Evolutionary conservation across 2,113 vertebrate genomes (phyloP).

Genomic region (Menura novaehollandiae): DNA sequence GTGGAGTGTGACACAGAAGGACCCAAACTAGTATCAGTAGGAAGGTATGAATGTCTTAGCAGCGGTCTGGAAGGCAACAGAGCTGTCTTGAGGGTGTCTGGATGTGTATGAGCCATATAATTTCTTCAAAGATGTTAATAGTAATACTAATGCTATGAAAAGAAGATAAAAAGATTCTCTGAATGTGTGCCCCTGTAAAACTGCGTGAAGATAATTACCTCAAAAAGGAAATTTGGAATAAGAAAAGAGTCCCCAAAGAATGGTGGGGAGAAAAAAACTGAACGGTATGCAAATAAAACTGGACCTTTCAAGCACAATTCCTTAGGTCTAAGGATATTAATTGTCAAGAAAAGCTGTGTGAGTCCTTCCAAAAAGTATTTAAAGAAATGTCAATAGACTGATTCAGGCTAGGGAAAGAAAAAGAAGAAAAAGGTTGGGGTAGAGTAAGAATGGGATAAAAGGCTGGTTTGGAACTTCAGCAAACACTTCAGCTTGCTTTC

Average conservation of each 20-base stretch:
- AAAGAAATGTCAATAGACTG: not conserved
- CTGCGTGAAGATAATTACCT: not conserved
- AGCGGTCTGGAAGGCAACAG: not conserved
- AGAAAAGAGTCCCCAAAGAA: not conserved
- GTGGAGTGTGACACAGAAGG: not conserved
- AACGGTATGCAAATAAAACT: not conserved
- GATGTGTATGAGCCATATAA: not conserved
- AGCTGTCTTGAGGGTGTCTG: not conserved
- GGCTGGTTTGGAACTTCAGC: not conserved
- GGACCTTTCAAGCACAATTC: not conserved
- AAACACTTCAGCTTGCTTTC: not conserved
- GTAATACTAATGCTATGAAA: not conserved
- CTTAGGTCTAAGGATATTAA: not conserved
- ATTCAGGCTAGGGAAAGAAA: not conserved
- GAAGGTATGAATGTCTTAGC: not conserved
- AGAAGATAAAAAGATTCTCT: not conserved
- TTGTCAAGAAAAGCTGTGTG: not conserved
- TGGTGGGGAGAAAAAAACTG: not conserved
- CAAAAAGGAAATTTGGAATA: not conserved
- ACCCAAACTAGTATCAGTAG: not conserved
- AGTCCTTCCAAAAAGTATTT: not conserved
- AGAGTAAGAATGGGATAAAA: not conserved
- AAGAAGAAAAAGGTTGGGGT: not conserved
- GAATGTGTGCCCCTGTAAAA: not conserved
- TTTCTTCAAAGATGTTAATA: not conserved